Percentiles rank a stretch among this genome's conserved stretches.
Conservation (phyloP, 2,797 vertebrate genomes). For the Alfaro cultratus region DNA sequence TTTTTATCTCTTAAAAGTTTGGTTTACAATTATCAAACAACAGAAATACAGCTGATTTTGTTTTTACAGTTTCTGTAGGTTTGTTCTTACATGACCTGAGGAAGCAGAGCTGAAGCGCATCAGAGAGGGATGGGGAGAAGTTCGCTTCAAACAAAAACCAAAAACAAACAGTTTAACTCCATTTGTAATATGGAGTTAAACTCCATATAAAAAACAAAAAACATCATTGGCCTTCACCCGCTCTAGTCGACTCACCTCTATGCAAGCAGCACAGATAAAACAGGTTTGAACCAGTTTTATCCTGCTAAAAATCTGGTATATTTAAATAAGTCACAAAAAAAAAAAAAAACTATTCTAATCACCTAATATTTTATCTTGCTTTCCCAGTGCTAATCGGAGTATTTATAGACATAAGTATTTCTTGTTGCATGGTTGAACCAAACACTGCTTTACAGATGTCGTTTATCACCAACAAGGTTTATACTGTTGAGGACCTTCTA, state of each 20-base stretch:
- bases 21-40: not conserved
- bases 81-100: not conserved
- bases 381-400: not conserved
- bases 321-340: not conserved
- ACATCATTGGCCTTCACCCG: not conserved
- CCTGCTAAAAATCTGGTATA: not conserved
- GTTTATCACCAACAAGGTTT: conserved; percentile 2
- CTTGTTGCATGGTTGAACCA: not conserved
- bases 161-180: not conserved
- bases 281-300: not conserved
- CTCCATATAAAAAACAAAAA: too few relatives aligned
- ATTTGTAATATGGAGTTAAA: too few relatives aligned
- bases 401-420: not conserved
- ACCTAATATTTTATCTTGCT: not conserved
- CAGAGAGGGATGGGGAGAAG: not conserved
- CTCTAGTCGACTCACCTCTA: not conserved
- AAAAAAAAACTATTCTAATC: not conserved
- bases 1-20: not conserved
- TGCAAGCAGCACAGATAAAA: not conserved
- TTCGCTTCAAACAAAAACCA: not conserved
- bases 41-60: not conserved
- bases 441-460: not conserved
- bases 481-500: not conserved
- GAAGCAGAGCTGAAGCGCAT: not conserved
- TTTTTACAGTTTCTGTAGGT: not conserved